A percentile compares a stretch with the other conserved stretches of the same genome.
phyloP scores from a whole-genome alignment of 2,888 invertebrate genomes.

The Listrodromus nycthemerus region DNA sequence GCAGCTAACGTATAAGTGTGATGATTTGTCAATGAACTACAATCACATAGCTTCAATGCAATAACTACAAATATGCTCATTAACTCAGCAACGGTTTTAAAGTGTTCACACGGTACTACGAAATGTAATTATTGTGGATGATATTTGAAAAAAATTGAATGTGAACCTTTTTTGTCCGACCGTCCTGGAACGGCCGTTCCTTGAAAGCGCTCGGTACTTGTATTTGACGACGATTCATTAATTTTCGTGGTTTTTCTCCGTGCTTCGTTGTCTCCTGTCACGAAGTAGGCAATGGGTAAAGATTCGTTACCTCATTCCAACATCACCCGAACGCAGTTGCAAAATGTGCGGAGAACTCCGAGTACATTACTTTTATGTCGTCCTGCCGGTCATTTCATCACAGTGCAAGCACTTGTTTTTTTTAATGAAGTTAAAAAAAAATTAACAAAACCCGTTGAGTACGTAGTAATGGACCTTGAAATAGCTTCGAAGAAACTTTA shows the following conservation, averaged over 20 bases:
- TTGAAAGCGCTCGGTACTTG: neutral
- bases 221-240: neutral
- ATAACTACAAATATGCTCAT: too few relatives aligned
- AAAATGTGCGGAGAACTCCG: neutral
- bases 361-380: neutral
- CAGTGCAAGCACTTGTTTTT: neutral
- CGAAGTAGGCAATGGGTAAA: neutral
- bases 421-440: conserved; percentile 12
- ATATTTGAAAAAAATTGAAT: too few relatives aligned
- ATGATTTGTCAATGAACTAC: too few relatives aligned
- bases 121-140: too few relatives aligned
- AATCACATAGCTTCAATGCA: too few relatives aligned
- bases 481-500: conserved; percentile 26
- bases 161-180: neutral
- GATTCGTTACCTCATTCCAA: neutral
- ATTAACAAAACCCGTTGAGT: conserved; percentile 39
- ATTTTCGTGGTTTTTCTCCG: neutral
- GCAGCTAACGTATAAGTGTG: too few relatives aligned
- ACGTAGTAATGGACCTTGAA: conserved; percentile 43
- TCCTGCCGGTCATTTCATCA: neutral
- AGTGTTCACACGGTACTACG: too few relatives aligned
- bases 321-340: neutral
- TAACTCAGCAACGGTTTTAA: too few relatives aligned
- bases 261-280: neutral
- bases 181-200: neutral